phyloP scores from a whole-genome alignment of 2,888 invertebrate genomes.

The Pherbina coryleti region DNA sequence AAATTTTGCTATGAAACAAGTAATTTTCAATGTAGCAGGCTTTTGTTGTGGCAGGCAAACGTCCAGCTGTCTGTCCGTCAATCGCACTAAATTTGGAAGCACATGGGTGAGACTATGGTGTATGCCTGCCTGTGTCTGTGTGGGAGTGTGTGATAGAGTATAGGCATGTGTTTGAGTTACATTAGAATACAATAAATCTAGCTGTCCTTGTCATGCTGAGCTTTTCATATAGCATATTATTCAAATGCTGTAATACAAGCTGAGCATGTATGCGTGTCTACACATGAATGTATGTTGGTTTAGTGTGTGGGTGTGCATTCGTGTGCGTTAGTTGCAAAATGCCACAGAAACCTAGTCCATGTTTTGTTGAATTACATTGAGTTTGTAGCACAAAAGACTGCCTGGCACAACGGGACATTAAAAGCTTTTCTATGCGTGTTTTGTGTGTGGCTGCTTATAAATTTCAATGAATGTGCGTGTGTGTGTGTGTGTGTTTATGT shows the following conservation, averaged over 20 bases:
- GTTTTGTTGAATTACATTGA: no score
- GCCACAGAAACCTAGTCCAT: no score
- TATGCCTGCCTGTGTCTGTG: conserved; percentile 12
- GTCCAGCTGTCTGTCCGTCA: not conserved
- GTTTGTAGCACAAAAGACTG: no score
- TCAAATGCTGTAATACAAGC: conserved; percentile 4
- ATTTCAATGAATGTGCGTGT: no score
- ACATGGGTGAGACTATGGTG: not conserved
- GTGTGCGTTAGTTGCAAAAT: not conserved
- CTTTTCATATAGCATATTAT: conserved; percentile 1
- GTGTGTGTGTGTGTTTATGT: no score
- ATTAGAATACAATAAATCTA: conserved; percentile 25
- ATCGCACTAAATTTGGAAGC: not conserved
- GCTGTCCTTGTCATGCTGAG: not conserved
- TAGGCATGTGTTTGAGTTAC: not conserved
- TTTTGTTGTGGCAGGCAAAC: conserved; percentile 1
- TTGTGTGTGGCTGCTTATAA: no score
- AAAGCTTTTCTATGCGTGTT: no score
- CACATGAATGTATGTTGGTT: not conserved
- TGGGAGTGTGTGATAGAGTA: not conserved
- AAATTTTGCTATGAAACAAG: not conserved
- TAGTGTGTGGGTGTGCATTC: not conserved
- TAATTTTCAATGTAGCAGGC: conserved; percentile 3
- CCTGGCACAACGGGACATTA: no score
- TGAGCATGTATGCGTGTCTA: not conserved